Evolutionary conservation across 2,113 vertebrate genomes (phyloP).

Genomic region (Equus quagga): DNA sequence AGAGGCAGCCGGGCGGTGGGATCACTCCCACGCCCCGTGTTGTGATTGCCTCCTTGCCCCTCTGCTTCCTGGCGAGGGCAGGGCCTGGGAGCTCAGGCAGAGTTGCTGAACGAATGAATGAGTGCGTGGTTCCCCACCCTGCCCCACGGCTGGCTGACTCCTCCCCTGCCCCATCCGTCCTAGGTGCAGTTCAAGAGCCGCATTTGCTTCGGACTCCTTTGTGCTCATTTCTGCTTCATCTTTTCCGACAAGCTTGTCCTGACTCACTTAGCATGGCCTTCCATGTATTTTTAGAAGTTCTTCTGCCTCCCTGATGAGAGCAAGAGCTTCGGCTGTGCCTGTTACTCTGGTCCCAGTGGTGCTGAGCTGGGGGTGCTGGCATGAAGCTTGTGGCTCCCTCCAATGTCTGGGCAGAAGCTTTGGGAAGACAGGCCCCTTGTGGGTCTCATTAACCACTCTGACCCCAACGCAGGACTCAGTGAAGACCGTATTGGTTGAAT

Average conservation of each 20-base stretch:
- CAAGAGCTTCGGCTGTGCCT: accelerated
- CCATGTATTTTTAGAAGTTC: not conserved
- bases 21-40: accelerated
- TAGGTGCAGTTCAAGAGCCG: accelerated
- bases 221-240: not conserved
- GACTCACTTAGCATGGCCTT: not conserved
- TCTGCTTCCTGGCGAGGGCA: not conserved
- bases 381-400: accelerated
- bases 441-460: not conserved
- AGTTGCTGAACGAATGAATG: not conserved
- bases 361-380: not conserved
- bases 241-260: not conserved
- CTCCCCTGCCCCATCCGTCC: accelerated
- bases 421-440: not conserved
- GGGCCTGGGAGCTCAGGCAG: not conserved
- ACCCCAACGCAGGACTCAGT: accelerated
- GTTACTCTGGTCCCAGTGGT: not conserved
- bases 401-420: not conserved
- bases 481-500: too few relatives aligned
- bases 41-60: not conserved
- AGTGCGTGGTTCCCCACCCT: accelerated
- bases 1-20: accelerated
- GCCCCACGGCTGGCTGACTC: accelerated
- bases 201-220: not conserved
- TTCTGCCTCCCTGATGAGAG: not conserved